Evolutionary conservation across 2,113 vertebrate genomes (phyloP).

Genomic region (Chloropsis hardwickii): DNA sequence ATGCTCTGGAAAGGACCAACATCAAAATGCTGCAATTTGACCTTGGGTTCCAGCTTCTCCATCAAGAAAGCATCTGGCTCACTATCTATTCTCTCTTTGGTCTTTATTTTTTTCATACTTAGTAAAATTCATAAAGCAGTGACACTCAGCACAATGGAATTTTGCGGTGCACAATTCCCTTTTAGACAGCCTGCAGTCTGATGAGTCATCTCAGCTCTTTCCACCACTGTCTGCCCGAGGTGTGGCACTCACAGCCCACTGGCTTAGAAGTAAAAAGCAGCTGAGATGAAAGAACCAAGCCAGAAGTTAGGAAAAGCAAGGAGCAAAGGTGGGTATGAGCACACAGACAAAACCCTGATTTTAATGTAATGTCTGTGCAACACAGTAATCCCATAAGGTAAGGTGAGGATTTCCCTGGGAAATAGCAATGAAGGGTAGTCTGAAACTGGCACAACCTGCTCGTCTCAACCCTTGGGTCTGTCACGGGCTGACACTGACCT

Average conservation of each 20-base stretch:
- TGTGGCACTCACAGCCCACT: not conserved
- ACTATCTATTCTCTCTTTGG: not conserved
- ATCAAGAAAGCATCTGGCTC: not conserved
- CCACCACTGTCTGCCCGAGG: not conserved
- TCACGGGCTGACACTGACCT: not conserved
- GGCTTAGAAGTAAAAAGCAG: not conserved
- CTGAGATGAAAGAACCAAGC: not conserved
- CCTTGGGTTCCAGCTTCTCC: not conserved
- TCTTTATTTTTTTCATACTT: not conserved
- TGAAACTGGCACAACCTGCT: not conserved
- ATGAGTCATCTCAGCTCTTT: not conserved
- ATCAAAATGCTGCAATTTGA: not conserved
- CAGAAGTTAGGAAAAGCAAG: not conserved
- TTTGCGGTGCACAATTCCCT: not conserved
- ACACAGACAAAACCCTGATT: not conserved
- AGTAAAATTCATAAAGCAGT: not conserved
- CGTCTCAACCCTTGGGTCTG: not conserved
- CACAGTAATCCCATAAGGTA: not conserved
- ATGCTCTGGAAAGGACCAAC: not conserved
- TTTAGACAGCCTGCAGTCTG: not conserved
- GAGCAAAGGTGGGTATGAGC: not conserved
- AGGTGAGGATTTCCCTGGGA: not conserved
- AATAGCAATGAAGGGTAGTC: not conserved
- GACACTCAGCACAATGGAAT: not conserved
- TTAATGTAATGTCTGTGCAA: not conserved